A percentile compares a stretch with the other conserved stretches of the same genome.
phyloP scores from a whole-genome alignment of 2,113 vertebrate species.

The Pedetes capensis region DNA sequence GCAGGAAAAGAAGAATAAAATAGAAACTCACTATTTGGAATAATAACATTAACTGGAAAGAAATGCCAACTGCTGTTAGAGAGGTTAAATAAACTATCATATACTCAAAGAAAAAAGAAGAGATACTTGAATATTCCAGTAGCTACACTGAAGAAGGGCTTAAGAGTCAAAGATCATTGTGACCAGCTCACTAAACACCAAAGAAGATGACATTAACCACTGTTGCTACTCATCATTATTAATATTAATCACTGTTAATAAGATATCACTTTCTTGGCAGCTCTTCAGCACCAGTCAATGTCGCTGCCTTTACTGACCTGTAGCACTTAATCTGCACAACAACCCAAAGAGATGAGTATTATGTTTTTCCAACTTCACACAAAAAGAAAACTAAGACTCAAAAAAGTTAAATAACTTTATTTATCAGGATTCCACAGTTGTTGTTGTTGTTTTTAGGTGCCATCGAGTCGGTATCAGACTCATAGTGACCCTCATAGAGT shows the following conservation, averaged over 20 bases:
- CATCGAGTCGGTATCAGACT: too few relatives aligned
- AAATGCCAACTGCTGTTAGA: background rate
- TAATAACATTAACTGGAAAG: background rate
- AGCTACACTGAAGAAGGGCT: background rate
- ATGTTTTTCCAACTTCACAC: background rate
- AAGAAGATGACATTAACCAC: background rate
- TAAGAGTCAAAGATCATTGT: background rate
- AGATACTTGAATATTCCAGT: background rate
- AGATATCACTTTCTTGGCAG: background rate
- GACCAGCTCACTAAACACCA: background rate
- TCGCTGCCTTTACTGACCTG: background rate
- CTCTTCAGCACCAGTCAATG: background rate
- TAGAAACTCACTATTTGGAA: background rate
- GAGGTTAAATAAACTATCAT: background rate
- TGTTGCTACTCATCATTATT: background rate
- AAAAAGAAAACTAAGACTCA: conserved; percentile 11
- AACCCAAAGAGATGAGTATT: background rate
- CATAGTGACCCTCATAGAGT: too few relatives aligned
- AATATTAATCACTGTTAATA: background rate
- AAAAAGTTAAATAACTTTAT: too few relatives aligned
- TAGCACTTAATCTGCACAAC: background rate
- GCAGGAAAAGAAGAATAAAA: background rate
- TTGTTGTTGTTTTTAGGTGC: too few relatives aligned
- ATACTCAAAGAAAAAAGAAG: background rate
- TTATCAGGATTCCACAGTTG: too few relatives aligned